Evolutionary conservation across 2,113 vertebrate species (phyloP).

Genomic region (Polypterus bichir): DNA sequence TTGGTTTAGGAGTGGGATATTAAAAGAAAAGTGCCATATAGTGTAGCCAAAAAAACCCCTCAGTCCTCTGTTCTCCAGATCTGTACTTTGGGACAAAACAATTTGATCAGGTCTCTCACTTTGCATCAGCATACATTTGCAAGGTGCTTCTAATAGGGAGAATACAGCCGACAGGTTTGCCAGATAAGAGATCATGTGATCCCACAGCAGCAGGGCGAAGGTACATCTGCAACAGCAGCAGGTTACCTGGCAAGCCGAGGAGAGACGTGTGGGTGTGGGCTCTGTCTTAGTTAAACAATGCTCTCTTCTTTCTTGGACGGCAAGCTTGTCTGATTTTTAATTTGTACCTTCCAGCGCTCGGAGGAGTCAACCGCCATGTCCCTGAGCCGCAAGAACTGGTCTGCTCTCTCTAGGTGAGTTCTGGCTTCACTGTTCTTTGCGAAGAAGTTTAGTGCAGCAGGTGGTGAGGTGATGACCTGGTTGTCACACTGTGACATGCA

Average conservation of each 20-base stretch:
- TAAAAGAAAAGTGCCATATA: too few species aligned
- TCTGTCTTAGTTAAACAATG: too few species aligned
- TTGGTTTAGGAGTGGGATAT: too few species aligned
- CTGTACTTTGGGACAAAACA: too few species aligned
- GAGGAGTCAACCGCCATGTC: slow-evolving; percentile 47
- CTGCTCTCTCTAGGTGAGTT: slow-evolving; percentile 75
- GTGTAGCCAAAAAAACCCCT: too few species aligned
- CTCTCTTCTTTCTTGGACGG: too few species aligned
- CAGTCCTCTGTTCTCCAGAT: too few species aligned
- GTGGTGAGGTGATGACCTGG: too few species aligned
- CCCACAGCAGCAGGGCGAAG: slow-evolving; percentile 53
- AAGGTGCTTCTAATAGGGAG: slow-evolving; percentile 30
- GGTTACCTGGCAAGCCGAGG: not conserved
- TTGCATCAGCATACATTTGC: slow-evolving; percentile 7
- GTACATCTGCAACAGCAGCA: slow-evolving; percentile 35
- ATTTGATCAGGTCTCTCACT: too few species aligned
- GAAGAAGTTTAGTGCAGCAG: slow-evolving; percentile 1
- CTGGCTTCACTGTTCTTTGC: not conserved
- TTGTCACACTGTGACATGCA: too few species aligned
- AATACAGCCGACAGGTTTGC: slow-evolving; percentile 37
- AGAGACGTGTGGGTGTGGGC: not conserved
- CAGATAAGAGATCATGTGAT: slow-evolving; percentile 67
- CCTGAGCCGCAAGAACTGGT: slow-evolving; percentile 71
- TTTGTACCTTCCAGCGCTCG: too few species aligned
- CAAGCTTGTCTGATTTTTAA: too few species aligned